These are phyloP conservation scores for Whitmania pigra DNA, from an alignment of 1,140 invertebrate genomes.

Conservation along the genomic window DNA sequence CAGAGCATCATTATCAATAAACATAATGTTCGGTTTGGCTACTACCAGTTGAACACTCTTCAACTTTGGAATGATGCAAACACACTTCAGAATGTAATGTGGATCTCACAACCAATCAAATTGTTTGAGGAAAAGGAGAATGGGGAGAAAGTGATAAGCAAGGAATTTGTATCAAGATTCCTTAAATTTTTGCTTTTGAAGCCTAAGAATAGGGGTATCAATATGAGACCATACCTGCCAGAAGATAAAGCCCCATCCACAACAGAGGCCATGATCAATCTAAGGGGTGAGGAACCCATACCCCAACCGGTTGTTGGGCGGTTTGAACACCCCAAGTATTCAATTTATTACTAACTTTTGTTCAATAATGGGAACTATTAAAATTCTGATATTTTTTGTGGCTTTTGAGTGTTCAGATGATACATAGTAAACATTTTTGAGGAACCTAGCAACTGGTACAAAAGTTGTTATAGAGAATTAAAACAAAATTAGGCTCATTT, in stretches of 20 bases:
- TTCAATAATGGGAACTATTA: no score
- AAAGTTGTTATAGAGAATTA: no score
- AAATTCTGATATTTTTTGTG: no score
- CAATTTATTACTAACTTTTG: conserved; percentile 24
- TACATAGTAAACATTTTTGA: no score
- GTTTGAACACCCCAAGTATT: conserved; percentile 18
- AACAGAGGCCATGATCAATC: conserved; percentile 18
- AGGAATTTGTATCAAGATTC: background rate
- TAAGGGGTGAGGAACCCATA: conserved; percentile 21
- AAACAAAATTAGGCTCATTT: no score
- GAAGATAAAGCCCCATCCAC: conserved; percentile 43
- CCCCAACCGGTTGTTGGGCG: conserved; percentile 10
- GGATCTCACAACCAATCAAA: conserved; percentile 55
- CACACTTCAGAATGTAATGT: conserved; percentile 63
- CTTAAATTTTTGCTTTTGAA: conserved; percentile 55
- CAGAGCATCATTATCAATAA: conserved; percentile 76
- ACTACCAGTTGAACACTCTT: conserved; percentile 77
- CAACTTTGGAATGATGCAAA: conserved; percentile 54
- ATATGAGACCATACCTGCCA: conserved; percentile 61
- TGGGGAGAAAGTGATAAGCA: conserved; percentile 42
- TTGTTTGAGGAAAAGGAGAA: conserved; percentile 62
- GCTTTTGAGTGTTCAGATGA: no score
- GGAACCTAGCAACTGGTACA: no score
- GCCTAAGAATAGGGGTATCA: conserved; percentile 50
- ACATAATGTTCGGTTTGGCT: conserved; percentile 63